These are phyloP conservation scores for Sminthopsis crassicaudata DNA, from an alignment of 2,113 vertebrate genomes.

Conservation along the genomic window DNA sequence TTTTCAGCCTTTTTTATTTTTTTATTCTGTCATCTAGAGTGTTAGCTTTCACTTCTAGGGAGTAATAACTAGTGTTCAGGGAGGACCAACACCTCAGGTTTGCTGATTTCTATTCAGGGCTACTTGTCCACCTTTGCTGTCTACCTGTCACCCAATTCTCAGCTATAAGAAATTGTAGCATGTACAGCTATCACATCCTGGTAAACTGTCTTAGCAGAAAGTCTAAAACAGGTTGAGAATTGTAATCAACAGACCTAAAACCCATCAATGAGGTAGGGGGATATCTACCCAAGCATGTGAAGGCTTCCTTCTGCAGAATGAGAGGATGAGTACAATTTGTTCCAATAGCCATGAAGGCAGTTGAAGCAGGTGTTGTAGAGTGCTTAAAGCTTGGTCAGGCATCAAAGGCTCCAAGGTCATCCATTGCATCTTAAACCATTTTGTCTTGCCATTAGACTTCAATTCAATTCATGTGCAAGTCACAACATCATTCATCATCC, in stretches of 20 bases:
- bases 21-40: neutral
- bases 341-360: neutral
- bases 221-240: neutral
- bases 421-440: neutral
- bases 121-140: neutral
- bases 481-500: neutral
- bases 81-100: neutral
- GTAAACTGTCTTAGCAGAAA: neutral
- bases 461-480: neutral
- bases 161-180: neutral
- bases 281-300: neutral
- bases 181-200: neutral
- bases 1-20: neutral
- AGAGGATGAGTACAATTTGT: neutral
- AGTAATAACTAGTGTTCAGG: neutral
- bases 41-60: neutral
- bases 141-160: neutral
- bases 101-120: neutral
- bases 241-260: neutral
- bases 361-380: neutral
- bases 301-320: too few species aligned
- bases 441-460: neutral
- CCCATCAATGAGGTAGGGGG: neutral
- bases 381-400: neutral
- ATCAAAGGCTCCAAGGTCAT: neutral